Evolutionary conservation across 2,797 vertebrate species (phyloP).

Genomic region (Chaunax sp.): DNA sequence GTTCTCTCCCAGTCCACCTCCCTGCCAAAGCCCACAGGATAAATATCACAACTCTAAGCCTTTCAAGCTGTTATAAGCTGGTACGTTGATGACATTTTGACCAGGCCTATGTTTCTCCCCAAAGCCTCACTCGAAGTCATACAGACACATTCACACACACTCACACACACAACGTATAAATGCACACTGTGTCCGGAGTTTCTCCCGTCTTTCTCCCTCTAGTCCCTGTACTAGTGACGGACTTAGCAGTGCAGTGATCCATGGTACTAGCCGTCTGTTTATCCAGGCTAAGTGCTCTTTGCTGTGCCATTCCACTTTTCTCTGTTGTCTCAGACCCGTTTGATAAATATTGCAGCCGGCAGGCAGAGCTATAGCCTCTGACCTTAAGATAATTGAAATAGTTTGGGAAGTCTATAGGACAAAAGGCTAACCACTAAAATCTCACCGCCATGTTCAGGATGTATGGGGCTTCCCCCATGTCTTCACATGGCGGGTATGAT

Average conservation of each 20-base stretch:
- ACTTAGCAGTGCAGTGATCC: conserved; percentile 83
- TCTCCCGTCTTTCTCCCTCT: conserved; percentile 67
- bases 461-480: no score
- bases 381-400: conserved; percentile 80
- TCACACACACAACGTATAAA: conserved; percentile 35
- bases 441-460: conserved; percentile 25
- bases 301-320: conserved; percentile 75
- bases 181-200: conserved; percentile 59
- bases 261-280: conserved; percentile 78
- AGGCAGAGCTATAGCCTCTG: conserved; percentile 68
- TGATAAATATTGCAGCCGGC: conserved; percentile 81
- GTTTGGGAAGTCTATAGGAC: conserved; percentile 71
- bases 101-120: conserved; percentile 80
- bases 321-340: conserved; percentile 76
- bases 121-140: conserved; percentile 72
- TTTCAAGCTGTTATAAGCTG: conserved; percentile 85
- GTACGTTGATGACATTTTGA: conserved; percentile 85
- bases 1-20: conserved; percentile 79
- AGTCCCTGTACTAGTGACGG: conserved; percentile 74
- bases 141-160: conserved; percentile 34
- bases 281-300: conserved; percentile 83
- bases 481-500: conserved; percentile 42
- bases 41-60: conserved; percentile 87
- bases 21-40: conserved; percentile 83
- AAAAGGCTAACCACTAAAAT: conserved; percentile 61